These are phyloP conservation scores for Desmophyllum pertusum DNA, from an alignment of 92 coral and sea anemone genomes.

Conservation along the genomic window DNA sequence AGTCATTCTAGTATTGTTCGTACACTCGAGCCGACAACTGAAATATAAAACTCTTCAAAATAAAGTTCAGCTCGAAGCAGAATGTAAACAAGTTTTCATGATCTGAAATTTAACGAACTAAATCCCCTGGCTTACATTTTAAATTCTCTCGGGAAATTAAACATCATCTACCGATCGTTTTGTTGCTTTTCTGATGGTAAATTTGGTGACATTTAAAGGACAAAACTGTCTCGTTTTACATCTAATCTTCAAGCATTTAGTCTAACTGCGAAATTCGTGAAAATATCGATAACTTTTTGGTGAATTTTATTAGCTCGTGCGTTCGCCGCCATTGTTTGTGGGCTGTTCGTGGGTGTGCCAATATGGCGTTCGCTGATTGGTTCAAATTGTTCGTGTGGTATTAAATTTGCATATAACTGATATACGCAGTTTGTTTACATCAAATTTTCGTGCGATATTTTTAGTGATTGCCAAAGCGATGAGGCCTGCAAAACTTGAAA, in stretches of 20 bases:
- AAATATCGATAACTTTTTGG: background rate
- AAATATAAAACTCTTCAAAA: background rate
- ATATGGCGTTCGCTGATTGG: slow-evolving; percentile 32
- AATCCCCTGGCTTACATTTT: background rate
- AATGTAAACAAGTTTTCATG: slow-evolving; percentile 9
- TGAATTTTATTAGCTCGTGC: background rate
- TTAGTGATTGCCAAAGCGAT: background rate
- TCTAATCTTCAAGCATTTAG: background rate
- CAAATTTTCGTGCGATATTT: background rate
- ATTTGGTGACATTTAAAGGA: background rate
- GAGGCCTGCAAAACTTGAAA: background rate
- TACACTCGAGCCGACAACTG: background rate
- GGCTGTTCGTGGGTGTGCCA: slow-evolving; percentile 38
- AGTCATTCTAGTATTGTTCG: background rate
- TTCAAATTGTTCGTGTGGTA: background rate
- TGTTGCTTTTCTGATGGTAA: background rate
- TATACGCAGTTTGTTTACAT: background rate
- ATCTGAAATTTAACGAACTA: slow-evolving; percentile 15
- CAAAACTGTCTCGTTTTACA: background rate
- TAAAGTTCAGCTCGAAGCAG: background rate
- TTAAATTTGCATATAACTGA: slow-evolving; percentile 24
- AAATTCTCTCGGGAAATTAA: slow-evolving; percentile 20
- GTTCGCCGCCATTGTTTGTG: slow-evolving; percentile 18
- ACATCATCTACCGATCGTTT: background rate
- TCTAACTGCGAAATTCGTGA: background rate